Evolutionary conservation across 2,888 invertebrate species (phyloP), one percentile per base, ranked within the genome.

Genomic region (Dryocosmus kuriphilus): DNA sequence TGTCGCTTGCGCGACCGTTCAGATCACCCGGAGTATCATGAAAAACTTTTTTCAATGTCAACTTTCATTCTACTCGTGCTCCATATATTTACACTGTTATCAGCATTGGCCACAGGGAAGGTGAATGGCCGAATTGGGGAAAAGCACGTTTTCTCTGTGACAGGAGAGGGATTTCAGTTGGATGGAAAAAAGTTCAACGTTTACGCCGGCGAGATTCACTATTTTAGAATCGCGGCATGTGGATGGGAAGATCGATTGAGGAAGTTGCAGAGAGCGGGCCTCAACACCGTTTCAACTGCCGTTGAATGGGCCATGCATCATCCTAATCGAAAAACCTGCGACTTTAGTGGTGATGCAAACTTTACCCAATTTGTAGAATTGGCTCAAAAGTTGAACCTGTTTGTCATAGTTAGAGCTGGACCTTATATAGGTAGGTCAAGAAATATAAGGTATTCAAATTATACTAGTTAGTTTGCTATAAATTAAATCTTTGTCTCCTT

Each of bases 181-280:
- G 83, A 83, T 67, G 81, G 80, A 46, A 73, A 81, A 73, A 79
- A 83, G 74, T 84, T 86, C 78, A 76, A 77, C 77, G 79, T 85
- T 83, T 80, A 81, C 80, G 84, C 80, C 73, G 84, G 82, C 16
- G 84, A 85, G 78, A 82, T 83, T 80, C 85, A 82, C 81, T 84
- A 85, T 83, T 87, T 85, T 79, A 77, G 84, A 81, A 82, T 85
- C 62, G 81, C 84, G 67, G 80, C 81, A 75, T 82, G 84, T 74
- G 82, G 78, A 81, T 86, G 86, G 83, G 78, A 83, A 81, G 87
- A 86, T 85, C 85, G 86, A 84, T 84, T 85, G 82, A 85, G 79
- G 75, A 86, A 86, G 82, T 84, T 87, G 77, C 82, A 82, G 82
- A 84, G 80, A 78, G 81, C 82, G 74, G 84, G 83, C 74, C 82